phyloP scores from a whole-genome alignment of 2,113 vertebrate species.

The Alethe castanea region DNA sequence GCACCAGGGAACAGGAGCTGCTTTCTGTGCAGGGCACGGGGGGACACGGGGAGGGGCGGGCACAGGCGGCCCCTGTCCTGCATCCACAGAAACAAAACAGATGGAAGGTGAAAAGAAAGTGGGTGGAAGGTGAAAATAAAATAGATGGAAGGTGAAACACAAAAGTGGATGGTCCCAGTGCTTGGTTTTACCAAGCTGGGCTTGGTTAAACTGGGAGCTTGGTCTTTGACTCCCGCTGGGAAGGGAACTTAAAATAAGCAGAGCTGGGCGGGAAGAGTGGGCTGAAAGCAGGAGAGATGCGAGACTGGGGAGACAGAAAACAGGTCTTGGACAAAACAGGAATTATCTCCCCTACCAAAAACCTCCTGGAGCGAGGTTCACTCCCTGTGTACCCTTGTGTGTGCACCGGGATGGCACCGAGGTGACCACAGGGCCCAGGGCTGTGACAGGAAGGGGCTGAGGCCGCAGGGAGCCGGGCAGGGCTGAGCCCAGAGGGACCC shows the following conservation, averaged over 20 bases:
- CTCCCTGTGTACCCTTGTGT: rapidly evolving
- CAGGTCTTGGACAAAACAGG: background rate
- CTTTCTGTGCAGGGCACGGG: background rate
- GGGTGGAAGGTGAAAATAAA: background rate
- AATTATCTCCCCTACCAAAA: background rate
- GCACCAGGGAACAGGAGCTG: slow-evolving; percentile 26
- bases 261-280: background rate
- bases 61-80: slow-evolving; percentile 6
- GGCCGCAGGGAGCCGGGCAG: background rate
- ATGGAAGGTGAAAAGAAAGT: background rate
- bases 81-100: background rate
- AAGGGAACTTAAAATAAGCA: background rate
- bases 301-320: background rate
- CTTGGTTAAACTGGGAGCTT: background rate
- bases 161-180: rapidly evolving
- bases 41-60: background rate
- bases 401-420: rapidly evolving
- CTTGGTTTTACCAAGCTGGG: background rate
- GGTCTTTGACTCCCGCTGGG: rapidly evolving
- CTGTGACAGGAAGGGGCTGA: background rate
- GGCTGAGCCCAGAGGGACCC: background rate
- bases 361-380: rapidly evolving
- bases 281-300: background rate
- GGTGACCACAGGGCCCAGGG: background rate
- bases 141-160: background rate